Evolutionary conservation across 2,113 vertebrate species (phyloP).

Genomic region (Galemys pyrenaicus): DNA sequence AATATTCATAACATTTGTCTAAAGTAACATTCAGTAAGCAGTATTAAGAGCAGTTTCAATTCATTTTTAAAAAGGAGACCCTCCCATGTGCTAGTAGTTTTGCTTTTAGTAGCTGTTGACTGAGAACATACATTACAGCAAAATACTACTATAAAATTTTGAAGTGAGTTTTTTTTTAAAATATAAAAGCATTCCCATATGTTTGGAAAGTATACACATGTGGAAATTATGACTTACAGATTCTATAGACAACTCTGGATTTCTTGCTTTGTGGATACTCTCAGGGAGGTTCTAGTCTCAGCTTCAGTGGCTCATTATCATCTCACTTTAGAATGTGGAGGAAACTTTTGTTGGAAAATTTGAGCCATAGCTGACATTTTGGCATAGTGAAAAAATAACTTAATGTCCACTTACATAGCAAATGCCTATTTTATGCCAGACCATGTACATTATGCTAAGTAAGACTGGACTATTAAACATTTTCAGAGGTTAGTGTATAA

Average conservation of each 20-base stretch:
- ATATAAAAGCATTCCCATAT: background rate
- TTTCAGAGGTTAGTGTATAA: background rate
- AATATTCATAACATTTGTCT: background rate
- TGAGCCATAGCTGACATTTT: conserved; percentile 13
- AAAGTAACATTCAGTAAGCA: background rate
- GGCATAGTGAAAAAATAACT: background rate
- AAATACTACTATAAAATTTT: background rate
- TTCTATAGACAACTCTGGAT: background rate
- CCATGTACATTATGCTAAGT: background rate
- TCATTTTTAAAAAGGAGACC: background rate
- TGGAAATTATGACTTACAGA: background rate
- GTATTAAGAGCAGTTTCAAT: conserved; percentile 24
- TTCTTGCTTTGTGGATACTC: background rate
- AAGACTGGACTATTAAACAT: background rate
- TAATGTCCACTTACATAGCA: background rate
- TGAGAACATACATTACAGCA: background rate
- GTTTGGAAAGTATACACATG: background rate
- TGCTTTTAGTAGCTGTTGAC: conserved; percentile 34
- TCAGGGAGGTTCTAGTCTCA: background rate
- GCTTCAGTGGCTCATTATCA: background rate
- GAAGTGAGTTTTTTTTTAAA: background rate
- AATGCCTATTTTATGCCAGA: background rate
- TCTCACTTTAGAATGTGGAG: background rate
- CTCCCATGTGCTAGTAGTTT: background rate
- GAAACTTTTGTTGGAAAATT: conserved; percentile 9